Evolutionary conservation across 64 coral and sea anemone species (phyloP), one percentile per base, ranked within the genome.

Genomic region (Orbicella faveolata): DNA sequence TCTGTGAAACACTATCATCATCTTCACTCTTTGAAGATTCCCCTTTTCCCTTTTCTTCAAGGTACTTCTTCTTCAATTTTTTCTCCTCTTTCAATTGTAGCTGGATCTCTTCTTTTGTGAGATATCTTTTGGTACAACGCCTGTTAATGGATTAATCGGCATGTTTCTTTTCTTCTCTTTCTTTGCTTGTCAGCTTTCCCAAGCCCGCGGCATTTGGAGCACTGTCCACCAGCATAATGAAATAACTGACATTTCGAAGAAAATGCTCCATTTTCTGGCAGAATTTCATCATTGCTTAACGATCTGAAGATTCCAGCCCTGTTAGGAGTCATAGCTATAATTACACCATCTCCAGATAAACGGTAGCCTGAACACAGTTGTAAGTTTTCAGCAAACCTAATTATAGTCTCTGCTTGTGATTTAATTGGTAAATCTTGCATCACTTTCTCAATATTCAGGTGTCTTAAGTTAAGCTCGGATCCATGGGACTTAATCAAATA

Each of bases 41-140:
- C 6, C 20, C 25, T 52, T 79, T 30, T 44, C 79, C n/a, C 44
- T 69, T 23, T 44, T 66, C 78, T 68, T 54, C 36, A 78, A 25
- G 21, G 67, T n/a, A 11, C 66, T 78, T 62, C 33, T 35, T 63
- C 11, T 55, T 89, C 37, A 64, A 21, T 77, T 62, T 77, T 89
- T 61, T 21, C 39, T 88, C 74, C 14, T 75, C 87, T 88, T 77
- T 77, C 74, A 88, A 44, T 78, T 88, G 74, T 18, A 15, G 54
- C 35, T 62, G 21, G 36, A 88, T 88, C 63, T 88, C 87, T 63
- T 88, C 73, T 76, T 61, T 88, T 54, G 69, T 88, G 34, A 75
- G 74, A 78, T 77, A 89, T 19, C 87, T 55, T 39, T 77, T 37
- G 73, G 78, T 89, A 63, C 87, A 89, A 39, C 23, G 23, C 0